A percentile compares a stretch with the other conserved stretches of the same genome.
These are phyloP conservation scores for Lutraria lutraria DNA, from an alignment of 2,888 invertebrate species.

Conservation along the genomic window DNA sequence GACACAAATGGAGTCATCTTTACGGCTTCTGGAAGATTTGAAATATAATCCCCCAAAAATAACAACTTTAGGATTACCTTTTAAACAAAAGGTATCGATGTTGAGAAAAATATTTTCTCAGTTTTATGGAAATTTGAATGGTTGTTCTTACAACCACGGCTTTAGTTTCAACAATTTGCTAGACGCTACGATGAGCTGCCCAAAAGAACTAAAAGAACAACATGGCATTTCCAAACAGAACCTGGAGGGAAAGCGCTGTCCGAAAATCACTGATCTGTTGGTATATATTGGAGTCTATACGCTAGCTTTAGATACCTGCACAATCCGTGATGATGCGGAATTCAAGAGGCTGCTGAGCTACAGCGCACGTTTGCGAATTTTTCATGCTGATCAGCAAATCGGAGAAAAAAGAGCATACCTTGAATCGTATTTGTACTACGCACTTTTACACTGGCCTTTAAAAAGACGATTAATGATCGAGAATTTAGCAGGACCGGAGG, in stretches of 20 bases:
- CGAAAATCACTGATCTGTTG: constrained; percentile 44
- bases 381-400: background rate
- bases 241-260: background rate
- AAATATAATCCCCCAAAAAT: constrained; percentile 33
- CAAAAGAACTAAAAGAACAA: background rate
- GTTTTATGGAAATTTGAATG: background rate
- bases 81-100: background rate
- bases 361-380: constrained; percentile 8
- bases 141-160: constrained; percentile 7
- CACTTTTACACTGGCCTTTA: constrained; percentile 57
- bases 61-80: background rate
- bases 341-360: constrained; percentile 24
- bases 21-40: constrained; percentile 44
- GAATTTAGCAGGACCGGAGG: background rate
- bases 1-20: constrained; percentile 36
- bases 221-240: constrained; percentile 31
- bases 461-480: constrained; percentile 22
- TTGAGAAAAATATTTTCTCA: constrained; percentile 32
- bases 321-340: background rate
- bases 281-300: constrained; percentile 41
- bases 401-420: constrained; percentile 34
- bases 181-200: constrained; percentile 28
- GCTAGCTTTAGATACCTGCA: constrained; percentile 5
- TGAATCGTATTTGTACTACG: constrained; percentile 49
- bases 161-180: constrained; percentile 47